Percentiles rank a stretch among this genome's conserved stretches.
Conservation (phyloP, 2,888 invertebrate genomes). For the Syrphus vitripennis region DNA sequence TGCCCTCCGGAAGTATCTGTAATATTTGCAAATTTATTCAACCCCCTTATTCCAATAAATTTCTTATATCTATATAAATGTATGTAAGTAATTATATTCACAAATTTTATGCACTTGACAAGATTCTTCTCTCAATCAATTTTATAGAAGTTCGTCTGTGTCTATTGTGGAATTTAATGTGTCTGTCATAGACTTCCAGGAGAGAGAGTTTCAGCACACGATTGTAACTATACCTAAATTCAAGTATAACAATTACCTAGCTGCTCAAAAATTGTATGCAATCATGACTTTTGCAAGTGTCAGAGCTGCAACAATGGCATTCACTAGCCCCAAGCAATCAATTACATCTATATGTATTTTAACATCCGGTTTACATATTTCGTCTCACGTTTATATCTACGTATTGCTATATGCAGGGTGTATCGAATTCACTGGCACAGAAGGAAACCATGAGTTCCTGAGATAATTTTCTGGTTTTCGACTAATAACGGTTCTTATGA, state of each 20-base stretch:
- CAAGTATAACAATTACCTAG: background rate
- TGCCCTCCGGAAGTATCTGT: background rate
- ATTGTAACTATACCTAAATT: background rate
- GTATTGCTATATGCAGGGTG: background rate
- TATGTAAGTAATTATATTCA: no score
- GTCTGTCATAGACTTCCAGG: background rate
- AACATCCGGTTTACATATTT: background rate
- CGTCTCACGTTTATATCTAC: background rate
- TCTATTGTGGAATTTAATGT: background rate
- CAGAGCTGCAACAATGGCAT: constrained; percentile 49
- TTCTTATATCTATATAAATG: no score
- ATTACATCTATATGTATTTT: constrained; percentile 17
- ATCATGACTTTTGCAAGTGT: constrained; percentile 48
- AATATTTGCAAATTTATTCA: background rate
- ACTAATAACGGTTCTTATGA: no score
- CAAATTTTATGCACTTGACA: background rate
- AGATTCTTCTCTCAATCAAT: background rate
- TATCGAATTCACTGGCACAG: no score
- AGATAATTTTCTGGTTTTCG: no score
- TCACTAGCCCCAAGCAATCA: constrained; percentile 49
- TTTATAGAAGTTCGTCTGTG: background rate
- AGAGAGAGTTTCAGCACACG: background rate
- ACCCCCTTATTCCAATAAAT: background rate
- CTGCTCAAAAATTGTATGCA: background rate
- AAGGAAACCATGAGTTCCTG: no score